These are phyloP conservation scores for Eublepharis macularius DNA, from an alignment of 2,113 vertebrate genomes.

Conservation along the genomic window DNA sequence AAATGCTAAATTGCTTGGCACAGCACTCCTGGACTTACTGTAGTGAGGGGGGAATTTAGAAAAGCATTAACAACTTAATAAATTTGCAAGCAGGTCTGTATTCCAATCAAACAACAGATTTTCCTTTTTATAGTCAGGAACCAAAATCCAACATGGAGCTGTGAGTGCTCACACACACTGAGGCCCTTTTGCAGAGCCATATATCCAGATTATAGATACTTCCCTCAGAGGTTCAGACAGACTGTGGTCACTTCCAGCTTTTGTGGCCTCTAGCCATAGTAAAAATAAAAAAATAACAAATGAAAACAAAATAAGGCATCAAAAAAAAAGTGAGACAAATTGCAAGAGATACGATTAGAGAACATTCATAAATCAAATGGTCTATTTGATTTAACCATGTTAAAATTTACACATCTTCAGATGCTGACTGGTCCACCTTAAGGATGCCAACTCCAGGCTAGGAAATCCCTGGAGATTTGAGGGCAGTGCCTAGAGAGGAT, in stretches of 20 bases:
- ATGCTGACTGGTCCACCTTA: no score
- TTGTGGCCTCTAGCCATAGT: no score
- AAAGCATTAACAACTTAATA: not conserved
- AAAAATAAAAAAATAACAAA: no score
- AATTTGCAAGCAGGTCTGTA: not conserved
- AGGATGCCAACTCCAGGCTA: no score
- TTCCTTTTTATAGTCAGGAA: not conserved
- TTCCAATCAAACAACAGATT: not conserved
- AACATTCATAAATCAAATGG: not conserved
- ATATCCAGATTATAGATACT: not conserved
- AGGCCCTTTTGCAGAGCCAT: not conserved
- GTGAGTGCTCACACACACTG: not conserved
- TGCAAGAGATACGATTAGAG: no score
- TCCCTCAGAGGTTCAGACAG: no score
- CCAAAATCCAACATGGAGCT: no score
- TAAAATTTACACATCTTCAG: not conserved
- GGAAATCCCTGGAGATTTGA: no score
- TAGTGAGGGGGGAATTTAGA: not conserved
- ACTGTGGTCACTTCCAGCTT: no score
- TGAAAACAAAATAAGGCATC: no score
- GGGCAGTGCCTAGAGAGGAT: no score
- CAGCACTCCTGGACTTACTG: conserved; percentile 4
- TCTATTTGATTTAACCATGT: not conserved
- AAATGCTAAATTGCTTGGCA: not conserved
- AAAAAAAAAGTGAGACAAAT: no score